Conservation (phyloP, 2,113 vertebrate genomes). For the Podarcis cretensis region DNA sequence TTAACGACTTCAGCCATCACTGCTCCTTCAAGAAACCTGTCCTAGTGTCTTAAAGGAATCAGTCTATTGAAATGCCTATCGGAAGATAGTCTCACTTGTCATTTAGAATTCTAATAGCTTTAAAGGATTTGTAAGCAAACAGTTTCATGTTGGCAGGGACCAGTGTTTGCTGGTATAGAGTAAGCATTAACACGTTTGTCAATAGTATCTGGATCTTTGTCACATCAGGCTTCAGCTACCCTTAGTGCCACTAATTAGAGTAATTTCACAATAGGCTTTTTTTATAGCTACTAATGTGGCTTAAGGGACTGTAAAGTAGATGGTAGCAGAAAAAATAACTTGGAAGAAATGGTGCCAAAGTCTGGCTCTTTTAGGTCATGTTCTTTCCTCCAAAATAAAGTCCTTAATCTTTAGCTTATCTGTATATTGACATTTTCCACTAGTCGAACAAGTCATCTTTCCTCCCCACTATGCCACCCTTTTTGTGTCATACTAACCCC, state of each 20-base stretch:
- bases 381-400: background rate
- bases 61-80: constrained; percentile 33
- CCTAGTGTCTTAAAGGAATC: constrained; percentile 5
- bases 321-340: constrained; percentile 6
- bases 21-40: constrained; percentile 43
- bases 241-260: constrained; percentile 62
- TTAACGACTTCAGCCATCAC: constrained; percentile 20
- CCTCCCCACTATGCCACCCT: background rate
- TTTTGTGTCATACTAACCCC: background rate
- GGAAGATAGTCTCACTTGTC: constrained; percentile 49
- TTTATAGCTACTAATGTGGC: constrained; percentile 33
- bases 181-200: constrained; percentile 57
- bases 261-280: constrained; percentile 56
- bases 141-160: constrained; percentile 28
- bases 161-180: constrained; percentile 59
- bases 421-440: background rate
- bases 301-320: background rate
- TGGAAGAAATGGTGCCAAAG: constrained; percentile 29
- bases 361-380: constrained; percentile 27
- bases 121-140: constrained; percentile 66
- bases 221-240: constrained; percentile 18
- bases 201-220: constrained; percentile 57
- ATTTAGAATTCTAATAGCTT: constrained; percentile 67
- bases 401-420: background rate
- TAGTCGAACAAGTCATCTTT: background rate